A percentile compares a stretch with the other conserved stretches of the same genome.
phyloP scores from a whole-genome alignment of 2,797 vertebrate genomes.

The Sebastes iracundus region DNA sequence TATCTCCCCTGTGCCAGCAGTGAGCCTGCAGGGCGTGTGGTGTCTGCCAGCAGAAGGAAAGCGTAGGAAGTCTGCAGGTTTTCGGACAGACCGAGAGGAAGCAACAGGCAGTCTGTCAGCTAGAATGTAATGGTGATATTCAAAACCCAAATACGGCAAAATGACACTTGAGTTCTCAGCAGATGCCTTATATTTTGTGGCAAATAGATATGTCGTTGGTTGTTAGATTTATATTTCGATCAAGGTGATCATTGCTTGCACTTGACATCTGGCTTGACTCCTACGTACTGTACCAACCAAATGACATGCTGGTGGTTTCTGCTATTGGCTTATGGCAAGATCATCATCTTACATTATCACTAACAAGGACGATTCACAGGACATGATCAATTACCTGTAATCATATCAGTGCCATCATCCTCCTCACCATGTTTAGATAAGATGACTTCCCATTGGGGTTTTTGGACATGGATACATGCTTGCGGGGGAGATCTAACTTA shows the following conservation, averaged over 20 bases:
- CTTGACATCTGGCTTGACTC: slow-evolving; percentile 34
- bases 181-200: neutral
- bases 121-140: slow-evolving; percentile 28
- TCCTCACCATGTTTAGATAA: slow-evolving; percentile 67
- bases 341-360: slow-evolving; percentile 64
- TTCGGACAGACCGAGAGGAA: slow-evolving; percentile 47
- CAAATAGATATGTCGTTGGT: neutral
- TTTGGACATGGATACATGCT: slow-evolving; percentile 72
- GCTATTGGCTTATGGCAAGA: slow-evolving; percentile 49
- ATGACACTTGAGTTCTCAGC: neutral
- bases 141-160: slow-evolving; percentile 14
- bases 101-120: slow-evolving; percentile 58
- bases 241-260: neutral
- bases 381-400: slow-evolving; percentile 75
- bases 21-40: slow-evolving; percentile 39
- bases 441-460: slow-evolving; percentile 66
- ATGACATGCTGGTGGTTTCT: slow-evolving; percentile 27
- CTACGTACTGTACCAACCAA: neutral
- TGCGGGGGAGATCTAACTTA: slow-evolving; percentile 70
- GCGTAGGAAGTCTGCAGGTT: slow-evolving; percentile 69
- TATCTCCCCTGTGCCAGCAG: slow-evolving; percentile 42
- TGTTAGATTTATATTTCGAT: neutral
- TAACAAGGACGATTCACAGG: slow-evolving; percentile 70
- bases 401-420: slow-evolving; percentile 73
- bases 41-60: slow-evolving; percentile 62